Percentiles rank a stretch among this genome's conserved stretches.
These are phyloP conservation scores for Oceanodroma tethys DNA, from an alignment of 2,113 vertebrate species.

Conservation along the genomic window DNA sequence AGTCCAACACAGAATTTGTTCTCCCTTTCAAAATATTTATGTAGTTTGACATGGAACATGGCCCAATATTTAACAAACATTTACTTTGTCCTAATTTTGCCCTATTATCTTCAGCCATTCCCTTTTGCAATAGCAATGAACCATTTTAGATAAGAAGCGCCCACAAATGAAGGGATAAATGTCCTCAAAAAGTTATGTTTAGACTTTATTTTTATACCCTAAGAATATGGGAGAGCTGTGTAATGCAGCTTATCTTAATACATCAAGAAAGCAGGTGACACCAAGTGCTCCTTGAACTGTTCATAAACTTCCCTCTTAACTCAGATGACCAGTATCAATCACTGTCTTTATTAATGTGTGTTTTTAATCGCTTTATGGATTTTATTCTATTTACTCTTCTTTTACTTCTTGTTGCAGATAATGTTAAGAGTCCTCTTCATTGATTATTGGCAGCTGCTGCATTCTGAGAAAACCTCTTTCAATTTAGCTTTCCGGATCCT, in stretches of 20 bases:
- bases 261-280: not conserved
- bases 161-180: not conserved
- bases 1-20: not conserved
- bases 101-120: not conserved
- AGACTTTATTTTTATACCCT: not conserved
- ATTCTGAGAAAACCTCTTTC: constrained; percentile 29
- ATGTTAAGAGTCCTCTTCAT: constrained; percentile 54
- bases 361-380: constrained; percentile 45
- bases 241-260: not conserved
- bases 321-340: constrained; percentile 1
- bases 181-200: not conserved
- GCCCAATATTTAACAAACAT: not conserved
- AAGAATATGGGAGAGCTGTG: not conserved
- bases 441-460: constrained; percentile 47
- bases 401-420: constrained; percentile 69
- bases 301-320: not conserved
- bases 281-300: not conserved
- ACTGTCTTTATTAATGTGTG: not conserved
- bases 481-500: not conserved
- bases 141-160: not conserved
- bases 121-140: not conserved
- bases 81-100: not conserved
- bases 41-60: not conserved
- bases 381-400: constrained; percentile 33
- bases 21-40: not conserved